Percentiles rank a stretch among this genome's conserved stretches.
Conservation (phyloP, 2,888 invertebrate species). For the Monochamus alternatus region DNA sequence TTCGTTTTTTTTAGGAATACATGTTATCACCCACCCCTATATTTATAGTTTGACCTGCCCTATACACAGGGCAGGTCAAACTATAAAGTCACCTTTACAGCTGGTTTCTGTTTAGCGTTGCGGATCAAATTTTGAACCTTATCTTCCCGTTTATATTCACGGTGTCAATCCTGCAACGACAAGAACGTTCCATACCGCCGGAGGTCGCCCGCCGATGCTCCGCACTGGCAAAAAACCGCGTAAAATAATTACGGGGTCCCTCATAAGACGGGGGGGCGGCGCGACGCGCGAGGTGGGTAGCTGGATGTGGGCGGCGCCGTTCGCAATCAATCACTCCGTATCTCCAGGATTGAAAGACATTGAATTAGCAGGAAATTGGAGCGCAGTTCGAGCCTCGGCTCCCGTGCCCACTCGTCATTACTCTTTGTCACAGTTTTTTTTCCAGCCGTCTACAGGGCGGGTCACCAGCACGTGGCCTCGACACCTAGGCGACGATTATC, state of each 20-base stretch:
- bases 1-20: too few species aligned
- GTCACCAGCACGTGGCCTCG: slow-evolving; percentile 19
- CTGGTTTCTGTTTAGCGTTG: too few species aligned
- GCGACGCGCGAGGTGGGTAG: slow-evolving; percentile 16
- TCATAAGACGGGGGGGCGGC: neutral
- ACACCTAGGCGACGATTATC: slow-evolving; percentile 2
- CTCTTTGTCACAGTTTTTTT: slow-evolving; percentile 65
- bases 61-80: too few species aligned
- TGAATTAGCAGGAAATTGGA: slow-evolving; percentile 73
- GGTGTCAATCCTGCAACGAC: neutral
- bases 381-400: slow-evolving; percentile 63
- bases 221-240: slow-evolving; percentile 1
- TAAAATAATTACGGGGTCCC: slow-evolving; percentile 25
- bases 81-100: too few species aligned
- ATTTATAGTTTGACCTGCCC: too few species aligned
- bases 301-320: slow-evolving; percentile 44
- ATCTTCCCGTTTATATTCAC: neutral
- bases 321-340: slow-evolving; percentile 70
- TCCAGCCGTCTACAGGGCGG: slow-evolving; percentile 5
- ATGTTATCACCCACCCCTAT: too few species aligned
- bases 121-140: too few species aligned
- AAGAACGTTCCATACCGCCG: neutral
- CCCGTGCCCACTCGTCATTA: slow-evolving; percentile 64
- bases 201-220: neutral
- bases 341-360: slow-evolving; percentile 72